These are phyloP conservation scores for Amphiura filiformis DNA, from an alignment of 35 echinoderm and acorn worm genomes.

Conservation along the genomic window DNA sequence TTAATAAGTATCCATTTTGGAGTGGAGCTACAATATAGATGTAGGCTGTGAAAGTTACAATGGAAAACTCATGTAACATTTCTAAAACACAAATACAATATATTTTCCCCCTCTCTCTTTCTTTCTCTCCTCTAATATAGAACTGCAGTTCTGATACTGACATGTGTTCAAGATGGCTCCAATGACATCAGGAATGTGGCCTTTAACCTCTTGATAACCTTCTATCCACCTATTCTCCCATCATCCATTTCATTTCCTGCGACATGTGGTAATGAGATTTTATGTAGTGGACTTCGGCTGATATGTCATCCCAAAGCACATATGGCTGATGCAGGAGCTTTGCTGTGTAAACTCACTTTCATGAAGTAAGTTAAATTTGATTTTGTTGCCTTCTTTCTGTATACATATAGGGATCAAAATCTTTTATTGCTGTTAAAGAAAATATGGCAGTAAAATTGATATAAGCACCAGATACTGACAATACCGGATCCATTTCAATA, in stretches of 20 bases:
- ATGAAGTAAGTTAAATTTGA: constrained; percentile 56
- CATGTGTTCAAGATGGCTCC: constrained; percentile 63
- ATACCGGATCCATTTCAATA: too few species aligned
- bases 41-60: too few species aligned
- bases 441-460: too few species aligned
- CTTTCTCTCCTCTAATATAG: too few species aligned
- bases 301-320: constrained; percentile 76
- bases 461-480: too few species aligned
- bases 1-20: neutral
- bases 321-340: constrained; percentile 83
- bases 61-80: too few species aligned
- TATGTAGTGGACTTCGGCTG: constrained; percentile 61
- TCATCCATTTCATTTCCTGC: constrained; percentile 49
- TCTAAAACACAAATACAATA: too few species aligned
- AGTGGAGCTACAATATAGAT: too few species aligned
- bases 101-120: too few species aligned
- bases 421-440: too few species aligned
- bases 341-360: constrained; percentile 77
- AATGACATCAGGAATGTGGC: constrained; percentile 74
- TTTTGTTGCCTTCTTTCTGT: neutral
- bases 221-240: constrained; percentile 82
- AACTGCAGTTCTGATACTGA: constrained; percentile 63
- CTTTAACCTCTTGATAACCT: constrained; percentile 44
- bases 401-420: too few species aligned
- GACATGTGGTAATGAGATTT: constrained; percentile 42